Conservation (phyloP, 2,797 vertebrate genomes). For the Pseudochaenichthys georgianus region DNA sequence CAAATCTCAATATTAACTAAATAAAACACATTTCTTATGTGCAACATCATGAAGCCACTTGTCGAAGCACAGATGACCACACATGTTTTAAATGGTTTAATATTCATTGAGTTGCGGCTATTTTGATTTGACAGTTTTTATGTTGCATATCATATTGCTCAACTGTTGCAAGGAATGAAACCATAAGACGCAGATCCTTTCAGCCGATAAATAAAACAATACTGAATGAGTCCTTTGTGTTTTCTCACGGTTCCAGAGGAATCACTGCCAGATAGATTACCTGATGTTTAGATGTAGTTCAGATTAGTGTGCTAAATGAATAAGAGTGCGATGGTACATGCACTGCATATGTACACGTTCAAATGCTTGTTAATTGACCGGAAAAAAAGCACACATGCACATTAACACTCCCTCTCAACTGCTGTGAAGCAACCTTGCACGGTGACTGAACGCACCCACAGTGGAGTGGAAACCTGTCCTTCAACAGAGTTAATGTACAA, state of each 20-base stretch:
- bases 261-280: background rate
- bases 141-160: background rate
- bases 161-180: background rate
- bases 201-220: background rate
- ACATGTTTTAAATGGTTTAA: background rate
- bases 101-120: background rate
- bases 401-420: slow-evolving; percentile 30
- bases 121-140: background rate
- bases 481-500: slow-evolving; percentile 35
- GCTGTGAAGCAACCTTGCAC: slow-evolving; percentile 5
- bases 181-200: background rate
- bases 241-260: slow-evolving; percentile 2
- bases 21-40: background rate
- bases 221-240: slow-evolving; percentile 8
- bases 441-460: slow-evolving; percentile 38
- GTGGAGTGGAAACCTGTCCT: slow-evolving; percentile 59
- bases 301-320: slow-evolving; percentile 30
- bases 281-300: slow-evolving; percentile 31
- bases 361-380: slow-evolving; percentile 18
- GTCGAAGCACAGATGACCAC: background rate
- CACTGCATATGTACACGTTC: slow-evolving; percentile 10
- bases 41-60: background rate
- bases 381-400: background rate
- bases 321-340: slow-evolving; percentile 13
- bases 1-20: background rate